These are phyloP conservation scores for Gortyna flavago DNA, from an alignment of 2,888 invertebrate genomes.

Conservation along the genomic window DNA sequence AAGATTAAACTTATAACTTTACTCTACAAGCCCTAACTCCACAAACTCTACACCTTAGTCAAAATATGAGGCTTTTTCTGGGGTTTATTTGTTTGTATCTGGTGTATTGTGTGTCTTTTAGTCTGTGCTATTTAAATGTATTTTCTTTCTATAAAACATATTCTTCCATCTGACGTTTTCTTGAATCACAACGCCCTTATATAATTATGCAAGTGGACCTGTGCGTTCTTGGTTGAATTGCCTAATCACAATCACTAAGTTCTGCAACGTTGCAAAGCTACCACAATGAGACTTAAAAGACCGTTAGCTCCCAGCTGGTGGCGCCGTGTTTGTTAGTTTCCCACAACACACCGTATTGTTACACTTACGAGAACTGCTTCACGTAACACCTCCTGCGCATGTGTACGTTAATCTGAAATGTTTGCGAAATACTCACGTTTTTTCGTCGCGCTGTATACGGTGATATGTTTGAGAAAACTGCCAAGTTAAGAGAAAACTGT, in stretches of 20 bases:
- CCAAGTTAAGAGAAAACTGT: background rate
- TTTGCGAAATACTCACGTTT: slow-evolving; percentile 36
- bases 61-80: too few species aligned
- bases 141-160: too few species aligned
- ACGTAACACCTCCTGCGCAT: slow-evolving; percentile 9
- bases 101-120: too few species aligned
- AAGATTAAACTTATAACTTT: too few species aligned
- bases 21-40: too few species aligned
- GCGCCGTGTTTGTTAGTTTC: background rate
- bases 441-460: background rate
- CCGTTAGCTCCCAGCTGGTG: background rate
- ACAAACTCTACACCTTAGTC: too few species aligned
- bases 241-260: background rate
- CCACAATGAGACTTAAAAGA: background rate
- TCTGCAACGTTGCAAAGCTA: background rate
- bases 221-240: too few species aligned
- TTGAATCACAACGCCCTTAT: too few species aligned
- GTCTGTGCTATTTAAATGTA: too few species aligned
- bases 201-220: too few species aligned
- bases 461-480: background rate
- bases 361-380: slow-evolving; percentile 21
- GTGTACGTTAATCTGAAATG: slow-evolving; percentile 21
- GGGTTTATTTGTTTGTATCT: too few species aligned
- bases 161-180: too few species aligned
- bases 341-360: slow-evolving; percentile 34